phyloP scores from a whole-genome alignment of 1,140 invertebrate genomes.

The Rhyacophila brunnea region DNA sequence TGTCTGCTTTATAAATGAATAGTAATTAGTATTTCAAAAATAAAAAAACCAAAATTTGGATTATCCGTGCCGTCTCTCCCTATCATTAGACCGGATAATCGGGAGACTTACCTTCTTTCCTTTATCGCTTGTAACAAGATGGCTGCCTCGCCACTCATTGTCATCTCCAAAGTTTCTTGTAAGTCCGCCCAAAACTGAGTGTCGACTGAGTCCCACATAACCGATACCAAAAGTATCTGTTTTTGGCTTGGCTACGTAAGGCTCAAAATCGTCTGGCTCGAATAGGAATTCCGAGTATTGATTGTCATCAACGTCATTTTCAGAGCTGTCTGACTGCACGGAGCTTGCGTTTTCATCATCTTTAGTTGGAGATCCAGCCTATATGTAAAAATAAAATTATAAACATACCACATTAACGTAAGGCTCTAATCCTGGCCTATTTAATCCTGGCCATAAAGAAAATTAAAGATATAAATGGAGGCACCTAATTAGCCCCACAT shows the following conservation, averaged over 20 bases:
- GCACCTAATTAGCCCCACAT: no score
- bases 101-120: constrained; percentile 48
- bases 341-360: constrained; percentile 2
- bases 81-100: no score
- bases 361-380: constrained; percentile 4
- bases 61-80: no score
- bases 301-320: constrained; percentile 55
- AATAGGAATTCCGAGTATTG: constrained; percentile 66
- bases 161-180: constrained; percentile 38
- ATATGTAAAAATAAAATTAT: not conserved
- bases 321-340: constrained; percentile 21
- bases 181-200: constrained; percentile 51
- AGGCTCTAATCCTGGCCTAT: no score
- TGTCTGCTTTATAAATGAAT: no score
- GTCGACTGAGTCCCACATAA: constrained; percentile 78
- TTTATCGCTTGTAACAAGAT: constrained; percentile 50
- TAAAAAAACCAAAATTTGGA: no score
- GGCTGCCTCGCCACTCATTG: constrained; percentile 39
- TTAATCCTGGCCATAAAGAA: no score
- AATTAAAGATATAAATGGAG: no score
- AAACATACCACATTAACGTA: not conserved
- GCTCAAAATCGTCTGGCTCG: constrained; percentile 83
- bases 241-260: constrained; percentile 71
- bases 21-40: no score
- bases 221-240: constrained; percentile 84